These are phyloP conservation scores for Lacanobia oleracea DNA, from an alignment of 2,888 invertebrate species.

Conservation along the genomic window DNA sequence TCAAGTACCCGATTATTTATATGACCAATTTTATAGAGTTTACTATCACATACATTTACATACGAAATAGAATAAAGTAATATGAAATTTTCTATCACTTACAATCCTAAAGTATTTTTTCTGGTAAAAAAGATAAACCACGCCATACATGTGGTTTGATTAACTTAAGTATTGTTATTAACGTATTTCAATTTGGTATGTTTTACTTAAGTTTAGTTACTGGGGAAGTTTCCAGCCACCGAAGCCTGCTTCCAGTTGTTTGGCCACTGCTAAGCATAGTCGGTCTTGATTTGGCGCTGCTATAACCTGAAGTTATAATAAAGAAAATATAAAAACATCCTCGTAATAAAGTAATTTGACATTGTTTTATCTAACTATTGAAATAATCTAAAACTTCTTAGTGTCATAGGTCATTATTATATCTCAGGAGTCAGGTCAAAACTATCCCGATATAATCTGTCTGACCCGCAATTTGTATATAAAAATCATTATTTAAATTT, in stretches of 20 bases:
- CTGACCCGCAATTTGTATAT: background rate
- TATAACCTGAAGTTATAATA: conserved; percentile 89
- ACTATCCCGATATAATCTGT: background rate
- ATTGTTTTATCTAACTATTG: background rate
- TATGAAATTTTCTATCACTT: conserved; percentile 50
- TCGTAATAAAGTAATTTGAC: background rate
- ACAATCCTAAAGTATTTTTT: conserved; percentile 51
- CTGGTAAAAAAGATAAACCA: conserved; percentile 73
- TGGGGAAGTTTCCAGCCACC: conserved; percentile 95
- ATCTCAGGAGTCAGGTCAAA: background rate
- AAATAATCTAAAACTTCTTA: background rate
- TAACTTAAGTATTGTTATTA: conserved; percentile 61
- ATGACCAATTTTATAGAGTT: conserved; percentile 63
- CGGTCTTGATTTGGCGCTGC: conserved; percentile 94
- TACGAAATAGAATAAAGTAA: conserved; percentile 67
- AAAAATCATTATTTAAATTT: background rate
- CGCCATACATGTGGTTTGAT: conserved; percentile 78
- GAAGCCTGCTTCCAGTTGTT: conserved; percentile 94
- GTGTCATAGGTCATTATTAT: background rate
- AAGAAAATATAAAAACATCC: background rate
- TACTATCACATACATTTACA: conserved; percentile 63
- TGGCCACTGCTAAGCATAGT: conserved; percentile 95
- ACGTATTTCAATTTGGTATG: conserved; percentile 49
- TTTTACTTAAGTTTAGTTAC: conserved; percentile 54
- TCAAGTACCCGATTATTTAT: conserved; percentile 57